Percentiles rank a stretch among this genome's conserved stretches.
These are phyloP conservation scores for Sarcoramphus papa DNA, from an alignment of 2,797 vertebrate species.

Conservation along the genomic window DNA sequence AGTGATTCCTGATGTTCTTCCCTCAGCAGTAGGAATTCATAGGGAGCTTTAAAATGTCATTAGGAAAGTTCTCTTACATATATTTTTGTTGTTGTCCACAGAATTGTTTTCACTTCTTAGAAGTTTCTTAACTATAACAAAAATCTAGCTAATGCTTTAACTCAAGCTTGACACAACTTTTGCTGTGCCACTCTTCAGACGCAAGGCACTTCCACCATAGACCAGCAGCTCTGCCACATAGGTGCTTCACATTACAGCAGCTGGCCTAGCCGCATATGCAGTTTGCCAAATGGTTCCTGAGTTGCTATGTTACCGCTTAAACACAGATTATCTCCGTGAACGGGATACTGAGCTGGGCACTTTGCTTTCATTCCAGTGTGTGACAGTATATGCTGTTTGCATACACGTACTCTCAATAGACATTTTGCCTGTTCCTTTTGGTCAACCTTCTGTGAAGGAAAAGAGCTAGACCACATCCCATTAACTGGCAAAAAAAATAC, in stretches of 20 bases:
- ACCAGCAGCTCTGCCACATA: neutral
- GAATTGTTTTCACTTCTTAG: neutral
- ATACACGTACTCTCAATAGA: accelerated
- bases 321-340: neutral
- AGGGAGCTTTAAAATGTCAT: neutral
- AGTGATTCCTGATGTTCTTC: neutral
- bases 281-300: neutral
- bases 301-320: neutral
- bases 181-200: neutral
- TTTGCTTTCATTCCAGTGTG: neutral
- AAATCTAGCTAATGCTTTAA: neutral
- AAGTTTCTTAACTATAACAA: neutral
- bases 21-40: neutral
- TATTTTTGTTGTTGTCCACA: neutral
- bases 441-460: neutral
- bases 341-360: neutral
- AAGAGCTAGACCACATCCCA: neutral
- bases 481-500: neutral
- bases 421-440: neutral
- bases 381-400: neutral
- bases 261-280: neutral
- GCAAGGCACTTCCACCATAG: neutral
- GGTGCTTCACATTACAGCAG: neutral
- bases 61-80: neutral
- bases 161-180: neutral